Evolutionary conservation across 2,113 vertebrate genomes (phyloP), one percentile per base, ranked within the genome.

Genomic region (Micronycteris hirsuta): DNA sequence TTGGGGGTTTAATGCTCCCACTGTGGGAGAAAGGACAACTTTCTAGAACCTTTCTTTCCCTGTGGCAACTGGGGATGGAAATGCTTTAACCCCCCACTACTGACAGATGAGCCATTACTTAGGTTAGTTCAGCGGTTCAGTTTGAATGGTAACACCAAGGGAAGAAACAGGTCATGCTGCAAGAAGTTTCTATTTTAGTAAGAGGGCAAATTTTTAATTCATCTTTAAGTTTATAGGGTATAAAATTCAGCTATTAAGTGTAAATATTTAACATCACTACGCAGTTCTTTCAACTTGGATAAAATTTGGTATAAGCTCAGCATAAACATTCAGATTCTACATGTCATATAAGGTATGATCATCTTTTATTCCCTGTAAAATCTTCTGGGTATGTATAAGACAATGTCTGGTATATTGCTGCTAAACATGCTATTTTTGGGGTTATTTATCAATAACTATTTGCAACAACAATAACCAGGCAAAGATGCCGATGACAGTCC

Each of bases 1-100:
- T 96, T 98, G 97, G 95, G 96, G 95, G 54, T 94, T 96, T 98
- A 96, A 93, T 93, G 97, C 97, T 98, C 98, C 97, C 98, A 98
- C 98, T 16, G 96, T 96, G 96, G 97, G 96, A 98, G 95, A 96
- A 98, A 98, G 97, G 97, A 98, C 92, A 97, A 94, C 89, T 96
- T 97, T 97, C 89, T 90, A 91, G 97, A 98, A 97, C 65, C 91
- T 97, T 97, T 76, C 95, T 97, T 97, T 98, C 91, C 96, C 96
- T 87, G 94, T 96, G 89, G 93, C 92, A 97, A 97, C 92, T 73
- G 96, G 95, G 96, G 97, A 97, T 65, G 86, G 97, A 98, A 98
- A 97, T 96, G 97, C 97, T 98, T 98, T 97, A 97, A 98, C 98
- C 96, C 97, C 97, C 97, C 97, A n/a, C 97, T 96, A 98, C 98